Base-by-base conservation (phyloP, 92 coral and sea anemone species). In the Porites evermanni region DNA sequence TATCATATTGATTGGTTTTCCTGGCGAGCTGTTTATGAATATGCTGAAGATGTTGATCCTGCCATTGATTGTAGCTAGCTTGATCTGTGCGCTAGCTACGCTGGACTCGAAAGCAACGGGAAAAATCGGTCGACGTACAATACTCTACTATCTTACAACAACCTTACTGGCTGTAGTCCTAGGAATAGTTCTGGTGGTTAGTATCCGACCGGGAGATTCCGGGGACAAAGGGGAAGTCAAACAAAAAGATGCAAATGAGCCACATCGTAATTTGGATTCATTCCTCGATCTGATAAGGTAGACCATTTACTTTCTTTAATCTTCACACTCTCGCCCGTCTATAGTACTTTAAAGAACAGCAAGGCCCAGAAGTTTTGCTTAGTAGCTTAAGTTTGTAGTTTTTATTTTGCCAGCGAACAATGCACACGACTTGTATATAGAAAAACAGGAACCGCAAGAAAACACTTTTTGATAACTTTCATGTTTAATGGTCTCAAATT, bases 21-120 rank as follows among this genome's bases (percentile, higher is more conserved):
- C 93, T 0, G 96, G 96, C 64, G 96, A 93, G 56, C 92, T 93
- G 21, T 91, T 93, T 68, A 93, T 93, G 94, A 79, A 89, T 20
- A 93, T 93, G 94, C 75, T 93, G 67, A 93, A 93, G 44, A 77
- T 93, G 92, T 79, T 93, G 12, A 91, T 93, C n/a, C 91, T 93
- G n/a, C 96, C 96, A 8, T 67, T 93, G 77, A 93, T 93, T 26
- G 87, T 93, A 67, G 86, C 94, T 10, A 93, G 96, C 64, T 64
- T 93, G 84, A 93, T 93, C 38, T 88, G 94, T 68, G 97, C 97
- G 73, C 60, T 94, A 26, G 91, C 95, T 17, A 88, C 91, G 21
- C 88, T 94, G 66, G 97, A 94, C 66, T 82, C 94, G 11, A 89
- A 79, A 53, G 85, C 97, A 8, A 90, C 97, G 2, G 97, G 97